Evolutionary conservation across 2,888 invertebrate genomes (phyloP), one percentile per base, ranked within the genome.

Genomic region (Diplolepis rosae): DNA sequence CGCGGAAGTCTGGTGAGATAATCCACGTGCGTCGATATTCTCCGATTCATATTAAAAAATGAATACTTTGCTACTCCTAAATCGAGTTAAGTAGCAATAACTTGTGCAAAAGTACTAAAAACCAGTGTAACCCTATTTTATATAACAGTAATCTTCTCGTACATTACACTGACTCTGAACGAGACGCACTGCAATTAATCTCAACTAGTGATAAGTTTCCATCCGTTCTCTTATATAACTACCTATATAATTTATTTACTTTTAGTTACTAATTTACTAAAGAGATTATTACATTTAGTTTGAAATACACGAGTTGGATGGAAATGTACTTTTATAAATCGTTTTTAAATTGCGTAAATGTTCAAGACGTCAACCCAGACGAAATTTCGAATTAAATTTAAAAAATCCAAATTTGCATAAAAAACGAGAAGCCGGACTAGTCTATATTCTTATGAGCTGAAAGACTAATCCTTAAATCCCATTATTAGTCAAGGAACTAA

Each of bases 1-100:
- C 32, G 56, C 35, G 39, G 56, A 61, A 61, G 35, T 61, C n/a
- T 6, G 32, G 13, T 61, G 6, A 32, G 35, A 61, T 61, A 61
- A 24, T 61, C 9, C 30, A 35, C 35, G 35, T 35, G 24, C 56
- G 39, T 35, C 56, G 56, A 39, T 35, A 61, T 22, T 35, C 35
- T 32, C 13, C 56, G 35, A 56, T 22, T 32, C 35, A 4, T 22
- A 18, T 35, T 22, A 35, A 56, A 11, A 56, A 32, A 35, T 61
- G 24, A 61, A 35, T 61, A 13, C n/a, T 7, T n/a, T 39, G 11
- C 15, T 39, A 32, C 56, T 61, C 22, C 56, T 61, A 61, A 54
- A 54, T 54, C 52, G 30, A 30, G 15, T 15, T 28, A 30, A 54
- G 30, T 54, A 30, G 28, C 30, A 15, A 54, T 54, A 54, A 54